Percentiles rank a stretch among this genome's conserved stretches.
These are phyloP conservation scores for Ardeotis arabs DNA, from an alignment of 2,113 vertebrate species.

Conservation along the genomic window DNA sequence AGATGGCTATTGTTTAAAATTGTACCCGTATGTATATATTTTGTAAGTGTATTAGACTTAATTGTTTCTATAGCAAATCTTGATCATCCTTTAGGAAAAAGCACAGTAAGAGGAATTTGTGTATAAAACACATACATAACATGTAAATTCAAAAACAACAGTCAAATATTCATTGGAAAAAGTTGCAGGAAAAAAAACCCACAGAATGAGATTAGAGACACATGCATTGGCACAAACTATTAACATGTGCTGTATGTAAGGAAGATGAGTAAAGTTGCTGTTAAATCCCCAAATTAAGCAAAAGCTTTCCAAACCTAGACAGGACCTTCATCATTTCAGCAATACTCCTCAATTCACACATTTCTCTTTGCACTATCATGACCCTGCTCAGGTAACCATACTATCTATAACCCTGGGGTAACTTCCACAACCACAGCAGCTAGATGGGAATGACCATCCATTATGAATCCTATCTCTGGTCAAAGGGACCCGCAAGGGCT, in stretches of 20 bases:
- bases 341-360: accelerated
- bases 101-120: background rate
- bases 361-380: accelerated
- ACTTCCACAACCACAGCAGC: background rate
- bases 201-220: background rate
- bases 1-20: background rate
- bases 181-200: background rate
- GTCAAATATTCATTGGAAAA: background rate
- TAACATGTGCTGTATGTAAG: background rate
- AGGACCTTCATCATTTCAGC: background rate
- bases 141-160: background rate
- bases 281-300: background rate
- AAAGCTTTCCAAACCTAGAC: background rate
- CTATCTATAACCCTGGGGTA: background rate
- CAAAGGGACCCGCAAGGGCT: background rate
- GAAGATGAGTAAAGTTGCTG: background rate
- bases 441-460: background rate
- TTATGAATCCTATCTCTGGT: background rate
- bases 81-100: background rate
- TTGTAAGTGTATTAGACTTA: background rate
- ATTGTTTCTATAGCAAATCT: background rate
- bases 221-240: background rate
- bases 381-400: background rate
- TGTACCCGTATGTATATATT: background rate
- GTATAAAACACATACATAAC: background rate